These are phyloP conservation scores for Tenthredo amoena DNA, from an alignment of 2,888 invertebrate species.

Conservation along the genomic window DNA sequence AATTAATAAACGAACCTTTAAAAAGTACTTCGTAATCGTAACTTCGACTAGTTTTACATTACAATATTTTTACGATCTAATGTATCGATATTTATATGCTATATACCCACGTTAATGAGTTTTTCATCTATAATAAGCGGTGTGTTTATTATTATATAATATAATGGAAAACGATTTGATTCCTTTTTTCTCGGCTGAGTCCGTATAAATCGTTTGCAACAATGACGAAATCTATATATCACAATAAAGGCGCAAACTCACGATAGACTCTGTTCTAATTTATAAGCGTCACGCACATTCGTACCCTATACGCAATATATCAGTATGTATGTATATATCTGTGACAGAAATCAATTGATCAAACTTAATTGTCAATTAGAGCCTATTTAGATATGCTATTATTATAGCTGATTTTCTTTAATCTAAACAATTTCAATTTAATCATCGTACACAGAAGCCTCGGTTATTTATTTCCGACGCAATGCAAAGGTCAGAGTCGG, in stretches of 20 bases:
- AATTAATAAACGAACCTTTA: not conserved
- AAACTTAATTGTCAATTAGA: slow-evolving; percentile 36
- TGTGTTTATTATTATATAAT: not conserved
- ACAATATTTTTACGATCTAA: not conserved
- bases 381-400: not conserved
- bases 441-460: not conserved
- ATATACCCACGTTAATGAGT: not conserved
- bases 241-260: slow-evolving; percentile 55
- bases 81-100: slow-evolving; percentile 1
- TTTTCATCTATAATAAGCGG: not conserved
- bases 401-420: not conserved
- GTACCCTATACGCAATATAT: not conserved
- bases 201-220: slow-evolving; percentile 56
- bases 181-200: slow-evolving; percentile 61
- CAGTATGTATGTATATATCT: not conserved
- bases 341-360: not conserved
- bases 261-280: slow-evolving; percentile 48
- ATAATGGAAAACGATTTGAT: slow-evolving; percentile 59
- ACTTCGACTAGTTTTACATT: not conserved
- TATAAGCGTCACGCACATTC: slow-evolving; percentile 8
- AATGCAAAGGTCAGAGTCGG: not conserved
- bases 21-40: not conserved
- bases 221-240: slow-evolving; percentile 54
- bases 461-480: not conserved
- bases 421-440: not conserved